A percentile compares a stretch with the other conserved stretches of the same genome.
Evolutionary conservation across 1,140 invertebrate genomes (phyloP).

Genomic region (Drosophila orosa): DNA sequence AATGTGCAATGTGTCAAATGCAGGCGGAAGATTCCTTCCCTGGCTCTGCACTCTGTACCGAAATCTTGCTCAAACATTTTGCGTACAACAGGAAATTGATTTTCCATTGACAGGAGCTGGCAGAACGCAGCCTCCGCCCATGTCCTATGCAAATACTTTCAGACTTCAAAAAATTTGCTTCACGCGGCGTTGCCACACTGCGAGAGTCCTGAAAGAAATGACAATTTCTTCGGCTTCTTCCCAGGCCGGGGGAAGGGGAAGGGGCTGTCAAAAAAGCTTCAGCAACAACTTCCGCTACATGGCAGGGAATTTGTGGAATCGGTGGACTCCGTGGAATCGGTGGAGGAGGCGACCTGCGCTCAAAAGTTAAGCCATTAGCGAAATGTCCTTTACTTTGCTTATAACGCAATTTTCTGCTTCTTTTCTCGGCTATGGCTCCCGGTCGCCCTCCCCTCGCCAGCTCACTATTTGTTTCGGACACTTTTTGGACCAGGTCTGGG

Average conservation of each 20-base stretch:
- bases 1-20: slow-evolving; percentile 76
- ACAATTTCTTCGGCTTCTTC: slow-evolving; percentile 35
- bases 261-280: slow-evolving; percentile 80
- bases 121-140: slow-evolving; percentile 11
- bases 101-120: slow-evolving; percentile 69
- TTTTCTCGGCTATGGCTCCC: slow-evolving; percentile 31
- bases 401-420: slow-evolving; percentile 76
- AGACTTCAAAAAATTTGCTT: slow-evolving; percentile 53
- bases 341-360: slow-evolving; percentile 43
- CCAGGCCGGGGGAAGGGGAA: slow-evolving; percentile 37
- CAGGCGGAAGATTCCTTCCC: slow-evolving; percentile 30
- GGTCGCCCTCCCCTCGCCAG: background rate
- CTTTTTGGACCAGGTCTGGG: slow-evolving; percentile 57
- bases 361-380: slow-evolving; percentile 81
- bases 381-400: slow-evolving; percentile 82
- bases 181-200: slow-evolving; percentile 72
- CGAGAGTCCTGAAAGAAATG: slow-evolving; percentile 53
- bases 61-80: slow-evolving; percentile 64
- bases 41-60: background rate
- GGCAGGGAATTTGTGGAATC: slow-evolving; percentile 20
- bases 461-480: slow-evolving; percentile 71
- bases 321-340: background rate
- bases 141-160: slow-evolving; percentile 78
- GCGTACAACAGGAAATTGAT: slow-evolving; percentile 76
- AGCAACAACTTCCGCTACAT: slow-evolving; percentile 76